Base-by-base conservation (phyloP, 2,113 vertebrate species). In the Corynorhinus townsendii region DNA sequence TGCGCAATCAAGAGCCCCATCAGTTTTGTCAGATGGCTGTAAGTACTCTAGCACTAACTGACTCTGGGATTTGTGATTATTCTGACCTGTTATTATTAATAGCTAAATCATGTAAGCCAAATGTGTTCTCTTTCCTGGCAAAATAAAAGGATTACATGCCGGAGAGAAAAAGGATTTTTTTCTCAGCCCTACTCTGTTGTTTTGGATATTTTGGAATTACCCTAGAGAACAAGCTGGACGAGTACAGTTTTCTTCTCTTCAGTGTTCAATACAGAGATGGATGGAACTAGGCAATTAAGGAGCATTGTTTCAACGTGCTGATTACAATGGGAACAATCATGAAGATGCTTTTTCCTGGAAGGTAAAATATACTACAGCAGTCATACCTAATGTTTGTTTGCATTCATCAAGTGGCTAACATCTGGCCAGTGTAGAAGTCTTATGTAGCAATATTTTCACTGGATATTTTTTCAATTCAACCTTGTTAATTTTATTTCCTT, bases 151-250 rank as follows among this genome's bases (percentile, higher is more conserved):
- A 86, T 54, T 75, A 24, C 11, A 22, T 26, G 40, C 28, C 17
- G 71, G 90, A 73, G 49, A 40, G n/a, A n/a, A 45, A 82, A 22
- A 11, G 12, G 35, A 40, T 33, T 20, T 76, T 12, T 69, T 77
- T 38, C 30, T 68, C 91, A 80, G 45, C 22, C 26, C 30, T 52
- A 52, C 11, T 40, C 11, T 77, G 71, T 77, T 90, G 11, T 40
- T 85, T 71, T 62, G 22, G 33, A 17, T 66, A 82, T 79, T 85
- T 88, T 93, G 45, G 24, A 90, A 94, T 85, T 85, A 94, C 26
- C 6, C 56, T 90, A 64, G n/a, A 79, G 22, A 49, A 93, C 30
- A 66, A 85, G 24, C 20, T 96, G n/a, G 1, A 92, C 47, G 33
- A 49, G 8, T 72, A 26, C 86, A 30, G 64, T 95, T 92, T 75